Evolutionary conservation across 1,140 invertebrate genomes (phyloP), one percentile per base, ranked within the genome.

Genomic region (Ephestia elutella): DNA sequence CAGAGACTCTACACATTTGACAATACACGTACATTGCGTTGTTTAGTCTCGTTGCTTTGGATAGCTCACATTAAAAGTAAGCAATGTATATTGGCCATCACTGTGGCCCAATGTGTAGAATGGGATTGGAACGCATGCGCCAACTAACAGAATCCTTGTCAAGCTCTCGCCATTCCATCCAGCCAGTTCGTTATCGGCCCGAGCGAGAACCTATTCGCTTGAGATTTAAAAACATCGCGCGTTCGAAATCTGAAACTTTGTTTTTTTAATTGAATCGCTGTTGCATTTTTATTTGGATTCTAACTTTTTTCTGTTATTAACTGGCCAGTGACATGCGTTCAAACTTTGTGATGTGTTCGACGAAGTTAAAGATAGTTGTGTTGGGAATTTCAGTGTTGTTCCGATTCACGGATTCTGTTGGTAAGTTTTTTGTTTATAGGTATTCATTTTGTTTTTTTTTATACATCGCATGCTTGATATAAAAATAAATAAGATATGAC

Each of bases 311-410:
- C 49, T 59, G 19, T 7, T 44, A 5, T 18, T 35, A 17, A 55
- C 18, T 25, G n/a, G 60, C 50, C 53, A 54, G 61, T 63, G 58
- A 35, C 18, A 59, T 54, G 19, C 35, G 11, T 53, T 53, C 20
- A 25, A 58, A 68, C 35, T 63, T 71, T 59, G 75, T 79, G 79
- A 78, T 80, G 68, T 76, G 76, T 81, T 82, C 76, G 70, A 62
- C 56, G 49, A 64, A 59, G 53, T 68, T 68, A 56, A 25, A 66
- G 63, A 58, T 83, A 59, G 55, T 82, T 59, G 66, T 77, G 69
- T 64, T 81, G 63, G 82, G 82, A 86, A 65, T 84, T 84, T 75
- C 82, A 86, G 81, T 86, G 81, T 73, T 82, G 69, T 82, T 82
- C 57, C 66, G 67, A 44, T 81, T 71, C 73, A 81, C 82, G 74